A percentile compares a stretch with the other conserved stretches of the same genome.
Conservation (phyloP, 1,140 invertebrate species). For the Cotesia glomerata region DNA sequence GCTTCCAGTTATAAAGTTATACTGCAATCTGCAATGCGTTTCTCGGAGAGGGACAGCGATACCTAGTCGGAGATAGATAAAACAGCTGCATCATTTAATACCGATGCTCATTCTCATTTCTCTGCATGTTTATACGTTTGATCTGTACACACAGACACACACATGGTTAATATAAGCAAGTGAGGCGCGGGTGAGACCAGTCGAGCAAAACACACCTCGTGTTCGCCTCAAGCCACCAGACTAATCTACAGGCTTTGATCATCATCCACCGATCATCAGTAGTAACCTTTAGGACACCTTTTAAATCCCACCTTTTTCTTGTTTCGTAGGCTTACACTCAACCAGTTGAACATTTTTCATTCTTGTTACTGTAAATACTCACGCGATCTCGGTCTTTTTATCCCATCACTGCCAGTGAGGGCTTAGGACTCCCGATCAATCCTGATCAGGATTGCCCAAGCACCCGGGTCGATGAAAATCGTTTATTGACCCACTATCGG, state of each 20-base stretch:
- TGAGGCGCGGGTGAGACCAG: slow-evolving; percentile 35
- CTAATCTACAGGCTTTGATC: slow-evolving; percentile 45
- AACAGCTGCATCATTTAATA: slow-evolving; percentile 48
- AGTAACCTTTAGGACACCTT: slow-evolving; percentile 52
- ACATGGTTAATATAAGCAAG: not conserved
- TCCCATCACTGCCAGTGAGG: not conserved
- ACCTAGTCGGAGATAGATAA: slow-evolving; percentile 4
- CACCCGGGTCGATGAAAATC: no score
- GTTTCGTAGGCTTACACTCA: not conserved
- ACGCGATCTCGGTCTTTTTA: not conserved
- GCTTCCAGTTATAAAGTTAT: no score
- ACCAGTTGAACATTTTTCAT: not conserved
- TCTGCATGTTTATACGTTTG: not conserved
- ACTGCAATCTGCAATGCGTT: no score
- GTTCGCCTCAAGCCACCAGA: slow-evolving; percentile 49
- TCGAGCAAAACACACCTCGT: slow-evolving; percentile 48
- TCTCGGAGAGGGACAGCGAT: not conserved
- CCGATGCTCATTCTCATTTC: slow-evolving; percentile 21
- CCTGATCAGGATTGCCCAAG: no score
- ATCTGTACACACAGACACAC: not conserved
- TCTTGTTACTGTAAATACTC: no score
- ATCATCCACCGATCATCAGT: slow-evolving; percentile 34
- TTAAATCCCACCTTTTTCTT: slow-evolving; percentile 23
- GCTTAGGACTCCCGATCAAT: no score
- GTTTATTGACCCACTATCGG: no score